Conservation (phyloP, 2,113 vertebrate genomes). For the Xenotilapia caudafasciata region DNA sequence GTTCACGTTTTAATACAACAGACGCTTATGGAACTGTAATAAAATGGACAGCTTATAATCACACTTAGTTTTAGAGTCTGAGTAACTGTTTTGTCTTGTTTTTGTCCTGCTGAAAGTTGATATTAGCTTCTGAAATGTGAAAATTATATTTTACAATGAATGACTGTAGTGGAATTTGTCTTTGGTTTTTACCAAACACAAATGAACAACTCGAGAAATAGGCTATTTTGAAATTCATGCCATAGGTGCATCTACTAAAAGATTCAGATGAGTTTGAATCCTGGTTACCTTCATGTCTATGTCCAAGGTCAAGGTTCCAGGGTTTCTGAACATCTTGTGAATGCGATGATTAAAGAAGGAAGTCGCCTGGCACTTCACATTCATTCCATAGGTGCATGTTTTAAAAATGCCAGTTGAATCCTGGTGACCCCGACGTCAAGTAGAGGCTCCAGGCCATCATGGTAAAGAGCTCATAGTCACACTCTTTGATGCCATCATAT, state of each 20-base stretch:
- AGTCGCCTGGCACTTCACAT: background rate
- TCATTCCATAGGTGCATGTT: background rate
- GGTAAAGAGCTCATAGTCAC: background rate
- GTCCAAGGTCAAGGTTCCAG: background rate
- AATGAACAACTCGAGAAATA: background rate
- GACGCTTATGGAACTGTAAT: background rate
- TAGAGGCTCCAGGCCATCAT: background rate
- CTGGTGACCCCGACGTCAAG: background rate
- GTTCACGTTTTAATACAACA: background rate
- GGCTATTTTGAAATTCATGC: background rate
- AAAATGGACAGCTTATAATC: rapidly evolving
- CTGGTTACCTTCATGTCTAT: background rate
- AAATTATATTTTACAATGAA: background rate
- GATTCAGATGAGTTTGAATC: background rate
- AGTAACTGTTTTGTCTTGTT: background rate
- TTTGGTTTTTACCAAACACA: background rate
- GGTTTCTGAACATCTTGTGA: background rate
- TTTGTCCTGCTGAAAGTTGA: background rate
- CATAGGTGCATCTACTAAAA: background rate
- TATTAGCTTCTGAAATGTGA: background rate
- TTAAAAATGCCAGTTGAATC: background rate
- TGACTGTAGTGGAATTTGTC: background rate
- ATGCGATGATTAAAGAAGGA: background rate
- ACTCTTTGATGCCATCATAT: background rate
- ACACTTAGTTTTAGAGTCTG: background rate